Percentiles rank a stretch among this genome's conserved stretches.
phyloP scores from a whole-genome alignment of 2,888 invertebrate species.

The Cheilosia soror region DNA sequence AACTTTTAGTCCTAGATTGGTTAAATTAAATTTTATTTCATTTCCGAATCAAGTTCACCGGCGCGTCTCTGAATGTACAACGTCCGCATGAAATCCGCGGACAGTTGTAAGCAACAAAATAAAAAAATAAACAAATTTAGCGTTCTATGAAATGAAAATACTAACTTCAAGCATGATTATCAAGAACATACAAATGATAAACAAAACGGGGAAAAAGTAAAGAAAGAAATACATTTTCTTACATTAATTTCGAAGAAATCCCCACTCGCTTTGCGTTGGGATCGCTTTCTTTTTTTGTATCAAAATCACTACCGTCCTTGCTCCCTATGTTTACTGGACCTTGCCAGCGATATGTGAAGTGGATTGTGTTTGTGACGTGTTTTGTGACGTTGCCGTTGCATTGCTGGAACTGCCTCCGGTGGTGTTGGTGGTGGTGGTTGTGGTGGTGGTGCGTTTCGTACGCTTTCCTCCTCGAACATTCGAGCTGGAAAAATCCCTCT shows the following conservation, averaged over 20 bases:
- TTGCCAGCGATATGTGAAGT: slow-evolving; percentile 77
- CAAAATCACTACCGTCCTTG: slow-evolving; percentile 44
- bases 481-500: slow-evolving; percentile 76
- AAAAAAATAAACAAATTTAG: slow-evolving; percentile 45
- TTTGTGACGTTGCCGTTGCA: slow-evolving; percentile 59
- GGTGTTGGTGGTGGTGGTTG: background rate
- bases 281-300: slow-evolving; percentile 44
- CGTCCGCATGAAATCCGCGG: slow-evolving; percentile 15
- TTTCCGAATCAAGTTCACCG: slow-evolving; percentile 37
- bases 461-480: slow-evolving; percentile 75
- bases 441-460: slow-evolving; percentile 73
- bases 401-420: slow-evolving; percentile 4
- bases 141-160: slow-evolving; percentile 18
- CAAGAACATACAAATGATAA: slow-evolving; percentile 17
- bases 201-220: slow-evolving; percentile 10
- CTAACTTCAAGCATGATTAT: slow-evolving; percentile 34
- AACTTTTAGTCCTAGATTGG: slow-evolving; percentile 25
- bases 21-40: slow-evolving; percentile 66
- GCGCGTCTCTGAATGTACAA: slow-evolving; percentile 30
- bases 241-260: slow-evolving; percentile 42
- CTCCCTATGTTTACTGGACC: slow-evolving; percentile 68
- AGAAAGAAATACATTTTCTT: slow-evolving; percentile 46
- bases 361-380: slow-evolving; percentile 74
- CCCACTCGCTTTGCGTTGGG: slow-evolving; percentile 51
- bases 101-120: slow-evolving; percentile 31